Evolutionary conservation across 1,140 invertebrate genomes (phyloP), one percentile per base, ranked within the genome.

Genomic region (Drosophila takahashii): DNA sequence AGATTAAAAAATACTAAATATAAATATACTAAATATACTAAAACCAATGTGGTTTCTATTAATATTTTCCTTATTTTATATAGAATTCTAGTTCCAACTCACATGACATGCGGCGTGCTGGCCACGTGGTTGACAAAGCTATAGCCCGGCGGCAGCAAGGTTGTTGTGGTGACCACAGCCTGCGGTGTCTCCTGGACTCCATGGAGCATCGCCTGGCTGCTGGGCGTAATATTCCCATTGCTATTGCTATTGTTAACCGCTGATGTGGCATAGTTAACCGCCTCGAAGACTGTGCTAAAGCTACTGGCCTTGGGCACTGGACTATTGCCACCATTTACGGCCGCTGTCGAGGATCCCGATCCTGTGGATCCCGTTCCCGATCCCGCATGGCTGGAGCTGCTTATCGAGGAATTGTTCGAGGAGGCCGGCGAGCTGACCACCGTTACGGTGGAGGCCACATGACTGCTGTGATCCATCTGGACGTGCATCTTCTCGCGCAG

Each of bases 401-500:
- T 32, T 10, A 86, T 60, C 42, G 83, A 80, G 22, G 84, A 89
- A 26, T 86, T 91, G 52, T 90, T 91, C 6, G 90, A 91, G 36
- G 90, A 83, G 41, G 90, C 90, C 11, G 90, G 90, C n/a, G 90
- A 91, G 47, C 87, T 90, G 42, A 90, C 90, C 39, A 91, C 90
- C 16, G 90, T 91, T 18, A 91, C 81, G 0, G 90, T 90, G 16
- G 90, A 91, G n/a, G 75, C 83, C 39, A 90, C 73, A 15, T 77
- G 61, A 27, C 50, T 79, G 34, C 65, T 83, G 13, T 81, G 74
- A 7, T 92, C 81, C 59, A 80, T 79, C 22, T 85, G 75, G 1
- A 89, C 90, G 48, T 87, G 89, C 90, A 92, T 92, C 53, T 92
- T 91, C 41, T 92, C 90, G 16, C 90, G 90, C 58, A 92, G 42